Percentiles rank a stretch among this genome's conserved stretches.
Evolutionary conservation across 2,113 vertebrate genomes (phyloP).

Genomic region (Paedocypris sp.): DNA sequence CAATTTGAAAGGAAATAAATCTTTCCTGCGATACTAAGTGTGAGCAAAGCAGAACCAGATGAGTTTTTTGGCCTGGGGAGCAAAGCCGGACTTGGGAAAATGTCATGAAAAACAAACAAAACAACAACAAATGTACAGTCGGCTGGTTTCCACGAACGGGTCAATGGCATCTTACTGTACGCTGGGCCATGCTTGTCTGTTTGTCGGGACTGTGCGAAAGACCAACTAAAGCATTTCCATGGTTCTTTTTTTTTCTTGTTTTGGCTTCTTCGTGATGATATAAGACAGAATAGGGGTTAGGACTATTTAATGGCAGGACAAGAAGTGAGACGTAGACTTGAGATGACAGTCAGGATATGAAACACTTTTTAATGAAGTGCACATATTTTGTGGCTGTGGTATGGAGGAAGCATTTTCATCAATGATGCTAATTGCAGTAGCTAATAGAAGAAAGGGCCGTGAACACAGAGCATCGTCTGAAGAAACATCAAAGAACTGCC

Average conservation of each 20-base stretch:
- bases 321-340: not conserved
- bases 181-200: not conserved
- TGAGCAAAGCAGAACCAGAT: constrained; percentile 52
- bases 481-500: not conserved
- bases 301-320: not conserved
- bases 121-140: not conserved
- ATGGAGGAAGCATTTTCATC: not conserved
- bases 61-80: constrained; percentile 12
- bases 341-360: not conserved
- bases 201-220: too few relatives aligned
- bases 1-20: constrained; percentile 48
- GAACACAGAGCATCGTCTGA: not conserved
- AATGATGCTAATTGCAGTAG: not conserved
- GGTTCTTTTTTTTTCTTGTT: too few relatives aligned
- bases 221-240: too few relatives aligned
- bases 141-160: not conserved
- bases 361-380: not conserved
- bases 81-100: not conserved
- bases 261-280: too few relatives aligned
- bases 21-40: constrained; percentile 41
- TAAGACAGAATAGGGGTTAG: too few relatives aligned
- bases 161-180: not conserved
- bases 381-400: not conserved
- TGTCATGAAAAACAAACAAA: not conserved
- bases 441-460: not conserved